Percentiles rank a stretch among this genome's conserved stretches.
phyloP scores from a whole-genome alignment of 1,140 invertebrate species.

The Globodera rostochiensis region DNA sequence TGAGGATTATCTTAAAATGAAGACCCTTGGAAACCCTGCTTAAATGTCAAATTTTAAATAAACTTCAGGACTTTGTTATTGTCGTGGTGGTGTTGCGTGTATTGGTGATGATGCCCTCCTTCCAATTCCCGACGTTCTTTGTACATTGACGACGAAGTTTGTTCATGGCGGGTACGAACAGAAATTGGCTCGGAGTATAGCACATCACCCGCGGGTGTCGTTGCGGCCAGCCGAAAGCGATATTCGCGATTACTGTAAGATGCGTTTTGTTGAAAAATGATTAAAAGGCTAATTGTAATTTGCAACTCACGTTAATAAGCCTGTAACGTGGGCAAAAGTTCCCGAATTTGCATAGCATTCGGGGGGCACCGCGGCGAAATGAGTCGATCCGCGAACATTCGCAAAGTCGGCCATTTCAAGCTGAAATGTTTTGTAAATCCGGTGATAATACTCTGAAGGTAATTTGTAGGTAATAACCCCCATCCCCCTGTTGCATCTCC shows the following conservation, averaged over 20 bases:
- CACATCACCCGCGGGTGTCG: constrained; percentile 37
- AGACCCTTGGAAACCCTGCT: too few species aligned
- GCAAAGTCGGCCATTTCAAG: constrained; percentile 39
- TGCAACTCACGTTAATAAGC: not conserved
- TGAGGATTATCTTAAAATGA: too few species aligned
- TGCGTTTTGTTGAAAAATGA: constrained; percentile 15
- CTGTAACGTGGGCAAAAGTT: constrained; percentile 36
- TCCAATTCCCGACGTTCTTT: not conserved
- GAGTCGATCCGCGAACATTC: constrained; percentile 35
- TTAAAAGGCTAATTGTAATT: not conserved
- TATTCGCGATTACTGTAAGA: constrained; percentile 53
- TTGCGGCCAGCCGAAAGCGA: constrained; percentile 53
- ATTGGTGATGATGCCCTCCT: constrained; percentile 9
- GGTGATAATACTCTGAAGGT: not conserved
- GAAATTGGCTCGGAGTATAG: constrained; percentile 51
- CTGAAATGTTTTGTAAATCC: constrained; percentile 26
- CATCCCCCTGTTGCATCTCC: not conserved
- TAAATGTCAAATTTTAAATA: not conserved
- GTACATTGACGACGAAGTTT: constrained; percentile 35
- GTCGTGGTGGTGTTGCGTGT: constrained; percentile 6
- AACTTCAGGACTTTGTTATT: not conserved
- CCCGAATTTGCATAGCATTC: constrained; percentile 44
- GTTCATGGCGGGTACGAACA: constrained; percentile 43
- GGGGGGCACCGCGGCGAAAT: constrained; percentile 36
- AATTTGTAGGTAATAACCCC: too few species aligned